A percentile compares a stretch with the other conserved stretches of the same genome.
Evolutionary conservation across 2,797 vertebrate genomes (phyloP).

Genomic region (Falco concolor): DNA sequence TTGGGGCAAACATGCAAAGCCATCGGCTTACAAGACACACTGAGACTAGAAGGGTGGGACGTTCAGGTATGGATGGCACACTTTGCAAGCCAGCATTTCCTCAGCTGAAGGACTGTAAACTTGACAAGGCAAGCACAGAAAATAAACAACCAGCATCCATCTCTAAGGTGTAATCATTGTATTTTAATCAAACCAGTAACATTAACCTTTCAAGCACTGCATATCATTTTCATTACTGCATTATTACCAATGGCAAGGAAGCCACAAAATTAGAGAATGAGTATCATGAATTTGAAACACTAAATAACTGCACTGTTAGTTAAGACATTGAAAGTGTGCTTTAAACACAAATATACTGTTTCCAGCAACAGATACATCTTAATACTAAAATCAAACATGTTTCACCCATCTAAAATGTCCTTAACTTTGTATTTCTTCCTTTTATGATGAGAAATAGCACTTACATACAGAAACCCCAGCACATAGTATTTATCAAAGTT

Average conservation of each 20-base stretch:
- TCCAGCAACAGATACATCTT: not conserved
- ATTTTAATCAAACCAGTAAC: slow-evolving; percentile 1
- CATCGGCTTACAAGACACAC: not conserved
- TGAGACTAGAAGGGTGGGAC: not conserved
- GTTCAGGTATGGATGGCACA: not conserved
- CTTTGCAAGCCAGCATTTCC: not conserved
- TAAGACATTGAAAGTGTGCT: not conserved
- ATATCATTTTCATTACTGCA: not conserved
- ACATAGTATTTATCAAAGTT: not conserved
- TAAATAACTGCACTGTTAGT: not conserved
- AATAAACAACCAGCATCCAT: not conserved
- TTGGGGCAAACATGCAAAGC: not conserved
- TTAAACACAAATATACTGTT: not conserved
- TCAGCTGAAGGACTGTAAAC: not conserved
- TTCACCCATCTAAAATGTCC: not conserved
- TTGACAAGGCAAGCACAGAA: not conserved
- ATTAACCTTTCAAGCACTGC: not conserved
- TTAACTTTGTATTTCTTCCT: not conserved
- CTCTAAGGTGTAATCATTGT: not conserved
- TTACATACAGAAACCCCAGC: not conserved
- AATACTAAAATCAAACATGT: not conserved
- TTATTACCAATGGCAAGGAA: not conserved
- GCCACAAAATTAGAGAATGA: not conserved
- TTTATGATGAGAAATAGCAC: not conserved
- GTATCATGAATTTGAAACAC: not conserved